These are phyloP conservation scores for Hipparchia semele DNA, from an alignment of 2,888 invertebrate species.

Conservation along the genomic window DNA sequence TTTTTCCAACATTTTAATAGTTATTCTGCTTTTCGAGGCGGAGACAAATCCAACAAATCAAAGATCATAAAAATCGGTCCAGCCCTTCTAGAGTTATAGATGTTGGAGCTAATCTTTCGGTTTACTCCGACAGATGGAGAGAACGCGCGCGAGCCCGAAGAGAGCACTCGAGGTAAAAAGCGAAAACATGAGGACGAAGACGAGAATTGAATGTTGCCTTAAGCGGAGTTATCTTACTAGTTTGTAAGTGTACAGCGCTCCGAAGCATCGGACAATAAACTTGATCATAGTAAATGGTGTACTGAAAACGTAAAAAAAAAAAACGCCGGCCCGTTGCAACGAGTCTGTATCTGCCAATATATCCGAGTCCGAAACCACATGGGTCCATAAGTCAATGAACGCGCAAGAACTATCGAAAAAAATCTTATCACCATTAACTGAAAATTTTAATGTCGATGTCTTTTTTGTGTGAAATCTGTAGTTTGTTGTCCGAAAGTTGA, in stretches of 20 bases:
- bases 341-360: conserved; percentile 1
- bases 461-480: conserved; percentile 74
- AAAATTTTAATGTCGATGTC: conserved; percentile 57
- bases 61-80: too few relatives aligned
- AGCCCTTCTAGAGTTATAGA: too few relatives aligned
- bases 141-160: conserved; percentile 69
- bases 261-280: conserved; percentile 80
- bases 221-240: conserved; percentile 78
- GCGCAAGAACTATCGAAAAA: conserved; percentile 11
- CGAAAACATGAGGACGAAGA: conserved; percentile 84
- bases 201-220: conserved; percentile 80
- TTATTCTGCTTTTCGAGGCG: too few relatives aligned
- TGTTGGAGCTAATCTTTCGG: too few relatives aligned
- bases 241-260: conserved; percentile 81
- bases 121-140: conserved; percentile 63
- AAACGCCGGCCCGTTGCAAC: neutral
- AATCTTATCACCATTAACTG: conserved; percentile 22
- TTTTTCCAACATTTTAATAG: too few relatives aligned
- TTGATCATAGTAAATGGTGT: conserved; percentile 42
- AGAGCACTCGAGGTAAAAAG: conserved; percentile 84
- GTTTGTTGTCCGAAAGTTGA: conserved; percentile 81
- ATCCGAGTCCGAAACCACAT: conserved; percentile 17
- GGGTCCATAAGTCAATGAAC: conserved; percentile 11
- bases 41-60: too few relatives aligned
- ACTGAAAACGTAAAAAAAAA: conserved; percentile 19